These are phyloP conservation scores for Corticium candelabrum DNA, from an alignment of 37 sponge, comb jelly and placozoan genomes.

Conservation along the genomic window DNA sequence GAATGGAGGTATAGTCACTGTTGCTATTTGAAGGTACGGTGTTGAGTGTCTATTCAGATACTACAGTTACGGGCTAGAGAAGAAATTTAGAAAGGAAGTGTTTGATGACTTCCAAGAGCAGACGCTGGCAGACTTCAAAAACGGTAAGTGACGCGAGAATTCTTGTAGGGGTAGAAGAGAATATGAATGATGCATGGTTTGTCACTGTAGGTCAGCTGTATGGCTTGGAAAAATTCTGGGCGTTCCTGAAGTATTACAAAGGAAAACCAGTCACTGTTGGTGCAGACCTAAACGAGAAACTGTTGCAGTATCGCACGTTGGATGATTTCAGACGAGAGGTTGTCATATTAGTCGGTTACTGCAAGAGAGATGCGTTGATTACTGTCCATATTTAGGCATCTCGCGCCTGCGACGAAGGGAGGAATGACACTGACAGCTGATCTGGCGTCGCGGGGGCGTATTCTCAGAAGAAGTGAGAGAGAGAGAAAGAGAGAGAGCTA, in stretches of 20 bases:
- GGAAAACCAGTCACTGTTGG: slow-evolving; percentile 36
- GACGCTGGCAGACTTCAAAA: slow-evolving; percentile 68
- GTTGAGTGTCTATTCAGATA: slow-evolving; percentile 97
- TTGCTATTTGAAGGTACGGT: slow-evolving; percentile 87
- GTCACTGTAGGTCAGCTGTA: slow-evolving; percentile 70
- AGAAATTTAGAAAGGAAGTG: slow-evolving; percentile 71
- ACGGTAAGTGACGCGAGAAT: slow-evolving; percentile 42
- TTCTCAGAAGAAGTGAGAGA: too few relatives aligned
- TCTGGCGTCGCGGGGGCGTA: too few relatives aligned
- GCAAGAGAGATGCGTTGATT: too few relatives aligned
- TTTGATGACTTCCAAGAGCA: slow-evolving; percentile 88
- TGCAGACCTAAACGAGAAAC: slow-evolving; percentile 37
- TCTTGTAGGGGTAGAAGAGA: background rate
- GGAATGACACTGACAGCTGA: too few relatives aligned
- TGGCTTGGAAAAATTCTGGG: slow-evolving; percentile 99
- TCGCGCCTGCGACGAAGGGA: too few relatives aligned
- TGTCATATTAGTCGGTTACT: too few relatives aligned
- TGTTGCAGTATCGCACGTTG: slow-evolving; percentile 68
- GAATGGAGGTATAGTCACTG: background rate
- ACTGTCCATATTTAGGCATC: too few relatives aligned
- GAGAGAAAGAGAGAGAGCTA: too few relatives aligned
- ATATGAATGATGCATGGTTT: background rate
- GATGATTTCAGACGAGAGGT: slow-evolving; percentile 79
- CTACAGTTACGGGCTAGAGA: slow-evolving; percentile 99
- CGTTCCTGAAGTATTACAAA: slow-evolving; percentile 95